Evolutionary conservation across 2,888 invertebrate species (phyloP), one percentile per base, ranked within the genome.

Genomic region (Trimorus sp.): DNA sequence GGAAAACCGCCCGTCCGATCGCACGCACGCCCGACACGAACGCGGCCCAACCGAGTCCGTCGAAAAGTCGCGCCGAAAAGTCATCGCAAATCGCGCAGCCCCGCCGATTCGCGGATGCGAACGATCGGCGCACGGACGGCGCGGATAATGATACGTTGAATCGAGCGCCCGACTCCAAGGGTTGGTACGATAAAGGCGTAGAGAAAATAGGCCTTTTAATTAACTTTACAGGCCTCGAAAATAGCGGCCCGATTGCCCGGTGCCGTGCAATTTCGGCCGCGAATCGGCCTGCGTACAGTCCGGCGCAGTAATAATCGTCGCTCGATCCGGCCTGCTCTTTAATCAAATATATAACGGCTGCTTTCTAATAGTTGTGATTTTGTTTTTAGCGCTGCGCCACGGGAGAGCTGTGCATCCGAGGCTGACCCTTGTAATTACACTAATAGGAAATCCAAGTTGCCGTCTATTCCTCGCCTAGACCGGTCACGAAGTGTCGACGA

Each of bases 281-380:
- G 82, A 82, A 14, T 76, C 66, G 59, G 66, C 71, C 26, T 63
- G 78, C 82, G 79, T 74, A 78, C 73, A 58, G 70, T 71, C 54
- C 63, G 59, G 58, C 59, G 51, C 53, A 60, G 75, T 78, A 79
- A 82, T 82, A 82, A 82, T 78, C 82, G 82, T 75, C 75, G 75
- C 74, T 71, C 78, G 75, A 82, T 83, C 68, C 76, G 76, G 60
- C 48, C 82, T 65, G 82, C 69, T 82, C 79, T 82, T 82, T 82
- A 75, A 82, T 82, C 82, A 82, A 82, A 82, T 75, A 62, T 75
- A 74, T 75, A 82, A 82, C 82, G 78, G 71, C 82, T 74, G 58
- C 66, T 56, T 65, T 45, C 62, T 82, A 75, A 82, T 78, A 69
- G 82, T 82, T 82, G 78, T 70, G 82, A 82, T 82, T 82, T 82